Evolutionary conservation across 2,888 invertebrate species (phyloP), one percentile per base, ranked within the genome.

Genomic region (Andrena haemorrhoa): DNA sequence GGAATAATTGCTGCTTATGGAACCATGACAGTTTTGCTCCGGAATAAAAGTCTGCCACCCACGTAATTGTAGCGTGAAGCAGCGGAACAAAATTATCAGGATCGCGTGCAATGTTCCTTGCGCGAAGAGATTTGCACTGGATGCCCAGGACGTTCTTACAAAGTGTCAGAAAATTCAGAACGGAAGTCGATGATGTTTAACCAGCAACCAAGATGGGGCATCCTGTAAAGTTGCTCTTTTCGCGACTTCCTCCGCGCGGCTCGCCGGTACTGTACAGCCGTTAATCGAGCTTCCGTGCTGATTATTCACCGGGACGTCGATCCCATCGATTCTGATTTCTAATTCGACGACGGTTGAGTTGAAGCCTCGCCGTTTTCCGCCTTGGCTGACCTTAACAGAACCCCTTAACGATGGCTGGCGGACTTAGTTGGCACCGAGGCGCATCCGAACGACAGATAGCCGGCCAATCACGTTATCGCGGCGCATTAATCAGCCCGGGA

Each of bases 401-500:
- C 26, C 12, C 26, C 41, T 41, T 61, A 73, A 77, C 49, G 49
- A 60, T 49, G 51, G 51, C 60, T 61, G 60, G 65, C 33, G 8
- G 74, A 56, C 61, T 56, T 47, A 70, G 16, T 65, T 49, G 70
- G 47, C 64, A 60, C 69, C 68, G 69, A 58, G 26, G 41, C 58
- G 49, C 56, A 20, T n/a, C 8, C 29, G 31, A 61, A 71, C 29
- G 69, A 49, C 16, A 64, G 56, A 64, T 64, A 47, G 49, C 35
- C 75, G 49, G 20, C 10, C 53, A 53, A 60, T 33, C 47, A 7
- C 51, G 58, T 51, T 77, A 78, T 80, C 78, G 63, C 68, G 68
- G 31, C 68, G 63, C 78, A 78, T 72, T 80, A 78, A 80, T 80
- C 78, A 73, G 29, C 56, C 47, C 41, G 53, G 33, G 7, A 16